Conservation (phyloP, 2,888 invertebrate genomes). For the Eurytoma adleriae region DNA sequence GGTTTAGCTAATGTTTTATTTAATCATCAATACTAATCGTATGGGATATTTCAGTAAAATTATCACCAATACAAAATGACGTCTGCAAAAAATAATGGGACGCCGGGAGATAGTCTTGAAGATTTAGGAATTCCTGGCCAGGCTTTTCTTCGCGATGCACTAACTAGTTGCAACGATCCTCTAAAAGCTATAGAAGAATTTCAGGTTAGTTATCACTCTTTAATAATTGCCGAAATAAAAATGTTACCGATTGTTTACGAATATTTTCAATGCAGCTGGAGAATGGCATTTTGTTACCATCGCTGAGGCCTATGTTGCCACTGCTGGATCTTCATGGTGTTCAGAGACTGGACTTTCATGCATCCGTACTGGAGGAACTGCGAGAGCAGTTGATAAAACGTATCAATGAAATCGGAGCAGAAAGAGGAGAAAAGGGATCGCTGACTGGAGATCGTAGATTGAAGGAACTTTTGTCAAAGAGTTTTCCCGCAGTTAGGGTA, state of each 20-base stretch:
- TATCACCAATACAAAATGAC: conserved; percentile 63
- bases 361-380: conserved; percentile 90
- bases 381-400: conserved; percentile 79
- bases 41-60: neutral
- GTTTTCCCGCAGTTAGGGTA: conserved; percentile 95
- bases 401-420: conserved; percentile 88
- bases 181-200: conserved; percentile 99
- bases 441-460: conserved; percentile 88
- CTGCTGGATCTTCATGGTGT: conserved; percentile 96
- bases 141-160: conserved; percentile 89
- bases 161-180: conserved; percentile 97
- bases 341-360: conserved; percentile 94
- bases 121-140: conserved; percentile 93
- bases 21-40: no score
- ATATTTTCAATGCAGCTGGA: conserved; percentile 81
- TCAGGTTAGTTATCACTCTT: conserved; percentile 79
- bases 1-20: no score
- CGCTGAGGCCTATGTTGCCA: conserved; percentile 95
- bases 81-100: conserved; percentile 67
- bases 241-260: conserved; percentile 3
- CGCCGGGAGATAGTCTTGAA: conserved; percentile 83
- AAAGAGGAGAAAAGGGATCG: conserved; percentile 77
- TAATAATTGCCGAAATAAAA: conserved; percentile 19
- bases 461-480: conserved; percentile 92
- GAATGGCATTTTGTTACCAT: conserved; percentile 94